Conservation (phyloP, 2,888 invertebrate genomes). For the Dasysyrphus tricinctus region DNA sequence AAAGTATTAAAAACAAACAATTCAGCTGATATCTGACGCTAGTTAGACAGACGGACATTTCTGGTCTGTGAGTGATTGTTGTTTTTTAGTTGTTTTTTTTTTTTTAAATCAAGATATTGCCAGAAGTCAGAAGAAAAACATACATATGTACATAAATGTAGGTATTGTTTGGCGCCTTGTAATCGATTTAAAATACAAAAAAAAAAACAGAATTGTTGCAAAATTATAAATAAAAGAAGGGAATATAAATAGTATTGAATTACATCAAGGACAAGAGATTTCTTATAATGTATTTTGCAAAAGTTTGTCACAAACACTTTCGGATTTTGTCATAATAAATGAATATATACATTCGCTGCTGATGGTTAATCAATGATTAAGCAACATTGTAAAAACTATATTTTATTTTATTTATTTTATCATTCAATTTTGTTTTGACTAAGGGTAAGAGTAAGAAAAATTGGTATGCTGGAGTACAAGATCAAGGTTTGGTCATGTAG, state of each 20-base stretch:
- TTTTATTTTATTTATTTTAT: too few relatives aligned
- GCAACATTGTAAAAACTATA: too few relatives aligned
- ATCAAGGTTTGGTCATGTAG: too few relatives aligned
- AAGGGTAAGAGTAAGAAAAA: too few relatives aligned
- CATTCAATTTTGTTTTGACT: too few relatives aligned
- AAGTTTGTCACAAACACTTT: not conserved
- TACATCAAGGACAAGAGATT: not conserved
- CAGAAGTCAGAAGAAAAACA: conserved; percentile 3
- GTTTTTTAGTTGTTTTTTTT: conserved; percentile 9
- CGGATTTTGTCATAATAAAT: not conserved
- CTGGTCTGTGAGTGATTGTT: conserved; percentile 46
- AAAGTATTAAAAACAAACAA: conserved; percentile 33
- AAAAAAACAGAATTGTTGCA: not conserved
- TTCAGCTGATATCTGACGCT: conserved; percentile 58
- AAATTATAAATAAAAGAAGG: conserved; percentile 7
- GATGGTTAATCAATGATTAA: not conserved
- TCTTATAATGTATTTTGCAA: not conserved
- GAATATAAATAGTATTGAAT: not conserved
- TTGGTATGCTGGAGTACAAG: too few relatives aligned
- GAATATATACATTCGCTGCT: not conserved
- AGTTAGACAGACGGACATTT: conserved; percentile 50
- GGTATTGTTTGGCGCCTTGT: conserved; percentile 14
- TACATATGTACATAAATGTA: conserved; percentile 13
- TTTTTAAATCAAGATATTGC: conserved; percentile 11
- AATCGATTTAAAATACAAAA: conserved; percentile 1